Evolutionary conservation across 2,113 vertebrate species (phyloP), one percentile per base, ranked within the genome.

Genomic region (Noturus placidus): DNA sequence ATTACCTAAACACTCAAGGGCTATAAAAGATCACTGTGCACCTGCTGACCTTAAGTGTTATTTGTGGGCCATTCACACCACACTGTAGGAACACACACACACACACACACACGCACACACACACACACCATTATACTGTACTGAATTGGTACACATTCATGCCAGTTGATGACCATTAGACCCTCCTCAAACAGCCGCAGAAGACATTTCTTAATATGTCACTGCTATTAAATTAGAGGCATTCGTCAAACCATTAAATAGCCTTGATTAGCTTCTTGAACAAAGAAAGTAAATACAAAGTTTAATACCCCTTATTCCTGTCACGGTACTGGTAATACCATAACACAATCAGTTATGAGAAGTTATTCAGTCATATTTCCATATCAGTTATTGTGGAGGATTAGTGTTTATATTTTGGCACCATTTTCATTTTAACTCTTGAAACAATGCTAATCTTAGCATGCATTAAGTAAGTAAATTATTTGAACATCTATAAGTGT

Each of bases 1-100:
- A 65, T 67, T 87, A 82, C 81, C 30, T 86, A 88, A 90, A 90
- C 89, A 84, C 33, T 76, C 46, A 10, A 79, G 50, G 63, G 33
- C 50, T 84, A 20, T 85, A 65, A 85, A 85, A 61, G 14, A 83
- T 67, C 46, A 84, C 57, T 83, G 69, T 27, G 19, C 77, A 82
- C 33, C 61, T 87, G 87, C 80, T 88, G 77, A 83, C 70, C 54
- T 35, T 86, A 88, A 86, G 83, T 82, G 83, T 50, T 76, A 87
- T 89, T 89, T 88, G 38, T 25, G 59, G 50, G 70, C 84, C 84
- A 88, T 90, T 91, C 76, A 85, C 88, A 87, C 84, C 77, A 82
- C 42, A 72, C 82, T 85, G 88, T 82, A 59, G 84, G 27, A 83
- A 61, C 46, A 1, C 46, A 56, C 38, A 13, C 59, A 63, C 63